These are phyloP conservation scores for Helicoverpa assulta DNA, from an alignment of 2,888 invertebrate species.

Conservation along the genomic window DNA sequence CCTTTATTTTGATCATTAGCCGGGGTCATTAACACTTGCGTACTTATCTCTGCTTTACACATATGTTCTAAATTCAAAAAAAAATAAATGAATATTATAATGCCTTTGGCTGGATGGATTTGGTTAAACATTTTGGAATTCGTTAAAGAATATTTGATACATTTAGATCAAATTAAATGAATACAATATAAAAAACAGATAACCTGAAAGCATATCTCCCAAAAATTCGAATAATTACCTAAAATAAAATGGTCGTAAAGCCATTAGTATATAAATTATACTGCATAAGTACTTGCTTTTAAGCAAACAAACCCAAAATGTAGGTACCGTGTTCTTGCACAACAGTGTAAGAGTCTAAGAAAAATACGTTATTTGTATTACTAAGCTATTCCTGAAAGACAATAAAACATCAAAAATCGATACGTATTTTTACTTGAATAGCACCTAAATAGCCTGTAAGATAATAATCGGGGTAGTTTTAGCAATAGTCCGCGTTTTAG, in stretches of 20 bases:
- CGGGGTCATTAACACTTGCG: too few relatives aligned
- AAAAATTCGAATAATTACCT: not conserved
- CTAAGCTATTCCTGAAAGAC: slow-evolving; percentile 2
- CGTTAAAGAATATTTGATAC: too few relatives aligned
- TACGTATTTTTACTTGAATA: slow-evolving; percentile 2
- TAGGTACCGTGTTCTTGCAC: not conserved
- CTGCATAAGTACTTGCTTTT: not conserved
- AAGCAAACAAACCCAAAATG: slow-evolving; percentile 11
- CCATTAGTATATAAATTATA: not conserved
- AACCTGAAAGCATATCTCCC: too few relatives aligned
- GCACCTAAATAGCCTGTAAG: not conserved
- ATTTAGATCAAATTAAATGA: too few relatives aligned
- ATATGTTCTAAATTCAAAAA: too few relatives aligned
- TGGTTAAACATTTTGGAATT: too few relatives aligned
- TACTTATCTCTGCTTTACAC: too few relatives aligned
- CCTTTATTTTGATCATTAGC: too few relatives aligned
- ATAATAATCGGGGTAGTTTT: slow-evolving; percentile 29
- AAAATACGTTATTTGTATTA: not conserved
- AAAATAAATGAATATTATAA: too few relatives aligned
- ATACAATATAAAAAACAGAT: too few relatives aligned
- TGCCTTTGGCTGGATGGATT: too few relatives aligned
- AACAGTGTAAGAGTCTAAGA: not conserved
- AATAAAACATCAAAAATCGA: not conserved
- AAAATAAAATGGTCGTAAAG: not conserved
- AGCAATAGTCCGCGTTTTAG: slow-evolving; percentile 27